A percentile compares a stretch with the other conserved stretches of the same genome.
These are phyloP conservation scores for Saxidomus purpurata DNA, from an alignment of 1,140 invertebrate genomes.

Conservation along the genomic window DNA sequence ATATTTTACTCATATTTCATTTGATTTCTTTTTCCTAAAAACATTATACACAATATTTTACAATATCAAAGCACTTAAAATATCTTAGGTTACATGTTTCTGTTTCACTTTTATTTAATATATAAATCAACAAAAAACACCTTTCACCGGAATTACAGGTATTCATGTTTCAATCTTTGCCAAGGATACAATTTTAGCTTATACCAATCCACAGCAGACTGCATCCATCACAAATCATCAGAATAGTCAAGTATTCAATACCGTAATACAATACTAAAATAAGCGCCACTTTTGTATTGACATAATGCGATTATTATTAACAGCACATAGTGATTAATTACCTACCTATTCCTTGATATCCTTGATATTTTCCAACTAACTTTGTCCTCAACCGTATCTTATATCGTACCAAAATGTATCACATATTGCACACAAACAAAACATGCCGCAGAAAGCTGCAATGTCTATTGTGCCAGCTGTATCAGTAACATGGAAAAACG, in stretches of 20 bases:
- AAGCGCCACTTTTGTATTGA: conserved; percentile 5
- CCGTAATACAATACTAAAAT: conserved; percentile 7
- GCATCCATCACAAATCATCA: background rate
- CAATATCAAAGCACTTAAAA: too few species aligned
- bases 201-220: background rate
- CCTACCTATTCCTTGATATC: conserved; percentile 28
- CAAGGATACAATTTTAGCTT: background rate
- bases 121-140: too few species aligned
- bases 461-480: background rate
- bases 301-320: conserved; percentile 32
- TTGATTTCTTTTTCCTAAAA: too few species aligned
- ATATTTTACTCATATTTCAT: too few species aligned
- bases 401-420: background rate
- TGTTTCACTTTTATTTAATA: too few species aligned
- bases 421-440: conserved; percentile 52
- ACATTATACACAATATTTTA: too few species aligned
- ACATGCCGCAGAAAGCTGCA: background rate
- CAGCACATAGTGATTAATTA: conserved; percentile 48
- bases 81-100: too few species aligned
- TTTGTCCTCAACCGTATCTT: conserved; percentile 3
- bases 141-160: too few species aligned
- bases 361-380: background rate
- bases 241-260: conserved; percentile 11
- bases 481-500: background rate
- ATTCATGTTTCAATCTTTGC: too few species aligned